phyloP scores from a whole-genome alignment of 1,140 invertebrate species.

The Oppia nitens region DNA sequence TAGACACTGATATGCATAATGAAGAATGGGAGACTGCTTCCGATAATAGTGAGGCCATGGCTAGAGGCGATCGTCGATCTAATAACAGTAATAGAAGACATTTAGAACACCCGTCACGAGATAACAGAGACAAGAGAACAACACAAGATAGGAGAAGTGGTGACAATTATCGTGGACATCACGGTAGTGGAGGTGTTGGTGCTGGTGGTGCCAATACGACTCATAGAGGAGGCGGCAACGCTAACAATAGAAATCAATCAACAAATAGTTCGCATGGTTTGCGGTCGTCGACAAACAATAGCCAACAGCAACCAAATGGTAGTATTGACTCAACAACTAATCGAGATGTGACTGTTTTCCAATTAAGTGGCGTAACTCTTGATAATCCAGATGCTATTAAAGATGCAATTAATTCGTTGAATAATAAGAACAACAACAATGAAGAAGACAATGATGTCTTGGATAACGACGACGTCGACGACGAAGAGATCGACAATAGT shows the following conservation, averaged over 20 bases:
- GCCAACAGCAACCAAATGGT: background rate
- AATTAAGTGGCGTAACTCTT: background rate
- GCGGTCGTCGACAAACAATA: background rate
- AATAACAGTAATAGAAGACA: background rate
- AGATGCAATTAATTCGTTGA: background rate
- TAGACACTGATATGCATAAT: conserved; percentile 34
- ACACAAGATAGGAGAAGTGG: background rate
- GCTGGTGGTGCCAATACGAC: conserved; percentile 6
- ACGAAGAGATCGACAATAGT: background rate
- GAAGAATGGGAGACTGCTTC: conserved; percentile 43
- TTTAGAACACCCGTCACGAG: conserved; percentile 20
- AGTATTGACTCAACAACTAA: background rate
- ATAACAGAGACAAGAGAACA: conserved; percentile 24
- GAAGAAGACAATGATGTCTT: too few species aligned
- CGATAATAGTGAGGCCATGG: conserved; percentile 37
- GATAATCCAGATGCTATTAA: background rate
- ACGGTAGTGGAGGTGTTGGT: background rate
- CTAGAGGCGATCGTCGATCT: conserved; percentile 22
- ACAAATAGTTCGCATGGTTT: background rate
- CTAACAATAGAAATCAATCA: background rate
- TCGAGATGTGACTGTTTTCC: background rate
- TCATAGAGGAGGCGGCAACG: conserved; percentile 14
- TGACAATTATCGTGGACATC: background rate
- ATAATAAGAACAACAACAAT: background rate
- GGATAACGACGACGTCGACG: background rate